A percentile compares a stretch with the other conserved stretches of the same genome.
These are phyloP conservation scores for Epizoanthus fatuus DNA, from an alignment of 92 coral and sea anemone genomes.

Conservation along the genomic window DNA sequence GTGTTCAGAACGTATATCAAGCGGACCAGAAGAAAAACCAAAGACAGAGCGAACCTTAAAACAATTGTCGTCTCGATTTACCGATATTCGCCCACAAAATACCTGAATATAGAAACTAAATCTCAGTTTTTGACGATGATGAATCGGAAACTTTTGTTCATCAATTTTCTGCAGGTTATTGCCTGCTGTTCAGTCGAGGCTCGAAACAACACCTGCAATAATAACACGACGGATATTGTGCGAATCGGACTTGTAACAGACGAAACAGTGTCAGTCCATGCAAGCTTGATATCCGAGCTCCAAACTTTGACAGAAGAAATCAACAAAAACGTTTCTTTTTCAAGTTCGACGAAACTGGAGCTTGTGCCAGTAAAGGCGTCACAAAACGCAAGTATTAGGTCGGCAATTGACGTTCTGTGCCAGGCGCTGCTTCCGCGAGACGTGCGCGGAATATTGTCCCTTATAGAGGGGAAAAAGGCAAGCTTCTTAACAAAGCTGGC, in stretches of 20 bases:
- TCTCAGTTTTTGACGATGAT: neutral
- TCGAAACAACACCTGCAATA: neutral
- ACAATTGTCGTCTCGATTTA: neutral
- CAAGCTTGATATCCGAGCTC: neutral
- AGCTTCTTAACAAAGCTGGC: slow-evolving; percentile 24
- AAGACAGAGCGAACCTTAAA: neutral
- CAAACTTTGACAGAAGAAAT: neutral
- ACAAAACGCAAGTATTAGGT: neutral
- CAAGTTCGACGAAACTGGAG: slow-evolving; percentile 19
- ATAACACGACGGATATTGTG: neutral
- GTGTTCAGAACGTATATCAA: neutral
- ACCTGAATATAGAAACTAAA: neutral
- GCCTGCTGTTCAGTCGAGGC: neutral
- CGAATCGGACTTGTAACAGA: slow-evolving; percentile 19
- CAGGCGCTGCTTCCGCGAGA: slow-evolving; percentile 14
- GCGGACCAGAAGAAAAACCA: neutral
- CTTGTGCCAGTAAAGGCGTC: slow-evolving; percentile 3
- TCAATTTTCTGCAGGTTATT: slow-evolving; percentile 8
- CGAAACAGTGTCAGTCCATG: neutral
- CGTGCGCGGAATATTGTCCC: slow-evolving; percentile 23
- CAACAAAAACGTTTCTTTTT: slow-evolving; percentile 28
- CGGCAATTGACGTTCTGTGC: neutral
- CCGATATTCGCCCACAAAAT: neutral
- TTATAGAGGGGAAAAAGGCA: slow-evolving; percentile 2
- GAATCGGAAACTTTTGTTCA: neutral